Evolutionary conservation across 2,797 vertebrate genomes (phyloP).

Genomic region (Trematomus bernacchii): DNA sequence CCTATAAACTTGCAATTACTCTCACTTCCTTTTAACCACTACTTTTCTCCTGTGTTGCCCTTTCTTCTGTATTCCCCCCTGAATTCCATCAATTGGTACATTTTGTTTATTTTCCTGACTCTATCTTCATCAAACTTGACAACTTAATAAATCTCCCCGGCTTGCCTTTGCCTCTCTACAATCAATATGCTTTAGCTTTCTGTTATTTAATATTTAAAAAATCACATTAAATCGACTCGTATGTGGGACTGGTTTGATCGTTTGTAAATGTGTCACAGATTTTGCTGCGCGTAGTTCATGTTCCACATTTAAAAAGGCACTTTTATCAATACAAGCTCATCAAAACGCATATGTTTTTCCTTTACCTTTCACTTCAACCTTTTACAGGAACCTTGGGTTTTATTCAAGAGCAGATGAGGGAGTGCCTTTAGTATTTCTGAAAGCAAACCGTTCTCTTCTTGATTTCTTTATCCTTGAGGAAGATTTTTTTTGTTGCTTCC

Average conservation of each 20-base stretch:
- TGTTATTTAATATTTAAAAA: conserved; percentile 11
- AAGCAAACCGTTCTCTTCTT: conserved; percentile 21
- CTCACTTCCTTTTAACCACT: conserved; percentile 1
- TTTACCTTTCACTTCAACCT: not conserved
- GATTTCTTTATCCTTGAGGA: conserved; percentile 41
- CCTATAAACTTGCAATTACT: conserved; percentile 14
- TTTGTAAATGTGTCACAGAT: not conserved
- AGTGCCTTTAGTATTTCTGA: conserved; percentile 30
- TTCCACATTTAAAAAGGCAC: not conserved
- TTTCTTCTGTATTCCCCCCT: not conserved
- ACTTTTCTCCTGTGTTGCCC: not conserved
- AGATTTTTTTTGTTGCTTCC: conserved; percentile 13
- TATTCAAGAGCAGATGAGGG: conserved; percentile 1
- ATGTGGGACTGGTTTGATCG: not conserved
- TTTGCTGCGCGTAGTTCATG: not conserved
- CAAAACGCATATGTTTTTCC: not conserved
- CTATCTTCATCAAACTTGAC: conserved; percentile 32
- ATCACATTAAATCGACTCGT: not conserved
- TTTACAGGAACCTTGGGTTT: conserved; percentile 4
- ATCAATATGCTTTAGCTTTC: conserved; percentile 10
- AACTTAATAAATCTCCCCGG: conserved; percentile 3
- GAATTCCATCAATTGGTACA: not conserved
- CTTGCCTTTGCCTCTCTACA: conserved; percentile 7
- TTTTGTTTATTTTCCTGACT: not conserved
- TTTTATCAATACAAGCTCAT: not conserved